phyloP scores from a whole-genome alignment of 2,797 vertebrate species.

The Sciurus carolinensis region DNA sequence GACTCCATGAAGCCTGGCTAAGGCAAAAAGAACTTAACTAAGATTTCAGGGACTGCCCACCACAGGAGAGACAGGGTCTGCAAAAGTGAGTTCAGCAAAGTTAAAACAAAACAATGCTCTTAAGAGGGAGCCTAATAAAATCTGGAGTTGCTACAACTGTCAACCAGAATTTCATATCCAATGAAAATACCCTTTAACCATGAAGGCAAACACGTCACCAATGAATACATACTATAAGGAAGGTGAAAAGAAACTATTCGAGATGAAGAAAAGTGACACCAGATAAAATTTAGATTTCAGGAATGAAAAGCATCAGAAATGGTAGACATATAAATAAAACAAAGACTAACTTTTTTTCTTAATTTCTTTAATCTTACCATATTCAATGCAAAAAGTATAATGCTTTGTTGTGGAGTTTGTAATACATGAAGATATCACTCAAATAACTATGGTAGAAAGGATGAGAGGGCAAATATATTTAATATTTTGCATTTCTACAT shows the following conservation, averaged over 20 bases:
- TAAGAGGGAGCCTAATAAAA: conserved; percentile 26
- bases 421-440: not conserved
- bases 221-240: not conserved
- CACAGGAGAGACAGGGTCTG: not conserved
- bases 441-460: conserved; percentile 22
- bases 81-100: not conserved
- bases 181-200: conserved; percentile 46
- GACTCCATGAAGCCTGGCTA: not conserved
- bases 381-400: conserved; percentile 41
- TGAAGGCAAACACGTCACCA: not conserved
- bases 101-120: conserved; percentile 29
- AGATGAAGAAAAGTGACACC: not conserved
- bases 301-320: conserved; percentile 46
- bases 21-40: not conserved
- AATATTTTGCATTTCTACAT: not conserved
- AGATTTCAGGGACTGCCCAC: conserved; percentile 1
- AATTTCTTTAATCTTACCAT: conserved; percentile 43
- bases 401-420: not conserved
- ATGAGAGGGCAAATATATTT: not conserved
- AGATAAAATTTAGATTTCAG: not conserved
- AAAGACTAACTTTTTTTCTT: conserved; percentile 20
- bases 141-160: not conserved
- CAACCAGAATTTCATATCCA: not conserved
- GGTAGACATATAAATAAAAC: conserved; percentile 13
- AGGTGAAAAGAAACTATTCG: conserved; percentile 8